Evolutionary conservation across 1,140 invertebrate genomes (phyloP), one percentile per base, ranked within the genome.

Genomic region (Eufriesea mexicana): DNA sequence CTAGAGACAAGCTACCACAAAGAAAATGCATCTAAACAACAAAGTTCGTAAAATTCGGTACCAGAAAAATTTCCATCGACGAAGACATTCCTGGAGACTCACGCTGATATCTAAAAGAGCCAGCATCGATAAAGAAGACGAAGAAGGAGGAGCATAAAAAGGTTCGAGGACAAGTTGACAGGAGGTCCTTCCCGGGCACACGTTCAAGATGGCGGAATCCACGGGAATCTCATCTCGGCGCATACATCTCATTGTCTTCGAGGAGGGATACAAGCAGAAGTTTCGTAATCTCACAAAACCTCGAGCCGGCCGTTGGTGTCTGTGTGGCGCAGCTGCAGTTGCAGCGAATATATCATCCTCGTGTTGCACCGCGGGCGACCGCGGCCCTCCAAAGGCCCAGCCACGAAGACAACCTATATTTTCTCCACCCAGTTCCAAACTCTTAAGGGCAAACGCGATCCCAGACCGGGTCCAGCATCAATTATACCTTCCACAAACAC

Each of bases 331-430:
- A 92, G 91, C 91, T 91, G 93, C 92, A 91, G 91, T 92, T 92
- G 92, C 91, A 89, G 90, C 70, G 90, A 93, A 94, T 94, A 92
- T 93, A 94, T 94, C 93, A 94, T 94, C 93, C 92, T 91, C 89
- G 92, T 92, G 92, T 93, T 92, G 90, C 92, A 93, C 93, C 92
- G 93, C 92, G 85, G 93, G 93, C 93, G 93, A 93, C 90, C 92
- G 86, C 85, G 88, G 88, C 85, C 85, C 87, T 90, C 88, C 90
- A 88, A 89, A 90, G 90, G 89, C 89, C 89, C 88, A 83, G 85
- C 88, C 90, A 91, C 91, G 87, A 92, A 92, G 93, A 93, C 93
- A 94, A 94, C 93, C 93, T 93, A 92, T 94, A 93, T 93, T 94
- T 94, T 93, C 93, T 94, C 91, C 90, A 89, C 91, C 91, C 92